A percentile compares a stretch with the other conserved stretches of the same genome.
Evolutionary conservation across 2,797 vertebrate genomes (phyloP).

Genomic region (Trachops cirrhosus): DNA sequence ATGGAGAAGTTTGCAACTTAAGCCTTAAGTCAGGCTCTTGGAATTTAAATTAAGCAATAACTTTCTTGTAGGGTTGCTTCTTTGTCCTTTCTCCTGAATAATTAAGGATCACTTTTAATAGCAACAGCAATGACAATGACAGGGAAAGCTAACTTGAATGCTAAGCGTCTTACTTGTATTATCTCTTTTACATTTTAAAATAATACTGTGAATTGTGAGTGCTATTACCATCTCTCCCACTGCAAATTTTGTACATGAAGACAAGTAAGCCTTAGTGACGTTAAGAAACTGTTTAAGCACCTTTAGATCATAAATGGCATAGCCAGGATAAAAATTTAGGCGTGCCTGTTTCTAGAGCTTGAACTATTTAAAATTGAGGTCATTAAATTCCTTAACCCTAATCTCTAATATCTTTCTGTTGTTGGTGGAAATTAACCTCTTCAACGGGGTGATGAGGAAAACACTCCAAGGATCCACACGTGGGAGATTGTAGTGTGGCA

Average conservation of each 20-base stretch:
- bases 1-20: neutral
- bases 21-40: neutral
- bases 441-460: too few relatives aligned
- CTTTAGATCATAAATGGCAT: neutral
- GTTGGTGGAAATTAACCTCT: too few relatives aligned
- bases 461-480: too few relatives aligned
- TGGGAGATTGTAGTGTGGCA: too few relatives aligned
- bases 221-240: neutral
- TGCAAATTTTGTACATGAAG: neutral
- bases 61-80: neutral
- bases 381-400: neutral
- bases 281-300: neutral
- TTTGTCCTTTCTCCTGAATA: neutral
- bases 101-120: neutral
- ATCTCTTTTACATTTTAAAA: neutral
- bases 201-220: neutral
- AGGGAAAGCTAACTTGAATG: neutral
- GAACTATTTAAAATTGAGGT: neutral
- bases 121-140: neutral
- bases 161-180: neutral
- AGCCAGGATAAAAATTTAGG: neutral
- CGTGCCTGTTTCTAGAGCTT: neutral
- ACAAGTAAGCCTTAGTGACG: neutral
- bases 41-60: neutral
- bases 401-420: neutral